Conservation (phyloP, 2,113 vertebrate genomes). For the Cyprinodon variegatus region DNA sequence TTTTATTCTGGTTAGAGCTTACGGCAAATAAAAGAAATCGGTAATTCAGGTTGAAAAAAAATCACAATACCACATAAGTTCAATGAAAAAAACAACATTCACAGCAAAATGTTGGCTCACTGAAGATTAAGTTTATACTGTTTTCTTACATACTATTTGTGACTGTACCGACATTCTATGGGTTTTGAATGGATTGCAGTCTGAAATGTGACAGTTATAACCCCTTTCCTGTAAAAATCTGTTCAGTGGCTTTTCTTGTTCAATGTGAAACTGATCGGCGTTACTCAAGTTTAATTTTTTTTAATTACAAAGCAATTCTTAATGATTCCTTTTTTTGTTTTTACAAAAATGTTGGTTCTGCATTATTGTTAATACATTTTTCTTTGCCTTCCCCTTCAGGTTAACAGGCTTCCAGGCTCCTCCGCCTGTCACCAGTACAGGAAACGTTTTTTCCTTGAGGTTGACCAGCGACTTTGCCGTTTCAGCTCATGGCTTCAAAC, state of each 20-base stretch:
- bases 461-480: slow-evolving; percentile 78
- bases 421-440: slow-evolving; percentile 75
- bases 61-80: not conserved
- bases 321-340: not conserved
- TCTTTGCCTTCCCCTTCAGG: slow-evolving; percentile 48
- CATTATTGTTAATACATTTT: slow-evolving; percentile 14
- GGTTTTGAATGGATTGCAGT: too few species aligned
- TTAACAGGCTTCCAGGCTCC: slow-evolving; percentile 76
- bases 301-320: too few species aligned
- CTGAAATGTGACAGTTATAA: too few species aligned
- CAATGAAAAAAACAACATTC: not conserved
- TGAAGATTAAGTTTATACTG: not conserved
- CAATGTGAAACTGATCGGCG: too few species aligned
- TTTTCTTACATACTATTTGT: too few species aligned
- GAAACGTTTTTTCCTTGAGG: slow-evolving; percentile 74
- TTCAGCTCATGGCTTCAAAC: slow-evolving; percentile 78
- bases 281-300: too few species aligned
- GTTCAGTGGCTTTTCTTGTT: too few species aligned
- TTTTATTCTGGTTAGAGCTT: too few species aligned
- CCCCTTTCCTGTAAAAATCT: too few species aligned
- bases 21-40: not conserved
- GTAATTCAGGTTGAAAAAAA: not conserved
- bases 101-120: not conserved
- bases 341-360: not conserved
- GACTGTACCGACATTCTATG: too few species aligned